Evolutionary conservation across 2,888 invertebrate species (phyloP), one percentile per base, ranked within the genome.

Genomic region (Galerucella pusilla): DNA sequence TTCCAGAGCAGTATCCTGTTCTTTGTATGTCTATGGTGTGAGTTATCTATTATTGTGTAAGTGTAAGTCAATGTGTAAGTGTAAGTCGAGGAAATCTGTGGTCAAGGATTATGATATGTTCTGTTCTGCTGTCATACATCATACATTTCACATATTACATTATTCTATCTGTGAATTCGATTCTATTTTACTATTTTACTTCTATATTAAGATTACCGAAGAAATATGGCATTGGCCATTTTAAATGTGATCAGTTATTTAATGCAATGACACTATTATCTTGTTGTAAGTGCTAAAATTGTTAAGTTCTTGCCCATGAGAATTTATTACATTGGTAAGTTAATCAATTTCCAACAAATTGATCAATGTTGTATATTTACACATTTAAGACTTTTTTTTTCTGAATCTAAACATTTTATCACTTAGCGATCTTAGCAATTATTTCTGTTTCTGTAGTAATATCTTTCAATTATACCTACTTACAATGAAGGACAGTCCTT

Each of bases 401-500:
- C 11, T 57, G 57, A 2, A 57, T 57, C 10, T 11, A 16, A 20
- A 57, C 16, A 10, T 10, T 20, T 16, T 20, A 57, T 10, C 20
- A 20, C 57, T 57, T 20, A 57, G 52, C 52, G 14, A n/a, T 52
- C 7, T 7, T 49, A 49, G 49, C 6, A 57, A 3, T 57, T 20
- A 57, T 57, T 57, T 57, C 57, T 20, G 57, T 57, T 57, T 20
- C 57, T 20, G n/a, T 57, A 20, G 16, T 20, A 57, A 20, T 57
- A 57, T 20, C 57, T 57, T 57, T 9, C 57, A 57, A 20, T 57
- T 57, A 20, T 57, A 57, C 57, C n/a, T 57, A 57, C 20, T 57
- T 57, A 16, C 20, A 57, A 57, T 66, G 14, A 54, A 25, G 46
- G 25, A 64, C 45, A 20, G 9, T 68, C 68, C 16, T 68, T 59